Evolutionary conservation across 2,113 vertebrate species (phyloP), one percentile per base, ranked within the genome.

Genomic region (Corythornis cristatus): DNA sequence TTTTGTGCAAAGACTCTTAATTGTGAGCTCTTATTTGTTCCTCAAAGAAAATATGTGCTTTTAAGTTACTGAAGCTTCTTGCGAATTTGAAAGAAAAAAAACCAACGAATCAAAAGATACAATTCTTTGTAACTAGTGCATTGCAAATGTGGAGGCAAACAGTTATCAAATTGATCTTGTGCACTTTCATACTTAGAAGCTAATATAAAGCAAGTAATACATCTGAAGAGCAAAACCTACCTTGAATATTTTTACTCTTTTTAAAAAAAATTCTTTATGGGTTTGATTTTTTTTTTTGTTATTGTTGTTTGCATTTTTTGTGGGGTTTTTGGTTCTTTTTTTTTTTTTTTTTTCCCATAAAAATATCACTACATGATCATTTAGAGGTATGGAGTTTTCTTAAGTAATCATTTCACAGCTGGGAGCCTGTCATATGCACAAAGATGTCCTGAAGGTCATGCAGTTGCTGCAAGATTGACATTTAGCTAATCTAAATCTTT

Each of bases 401-500:
- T 50, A 75, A 65, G 37, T 51, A 79, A 51, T 85, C 8, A 31
- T 76, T 84, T 96, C 4, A 2, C 50, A 85, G 25, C 0, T 73
- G 42, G 9, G 64, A 51, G 28, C 68, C 74, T 95, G 71, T 84
- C 67, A 56, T 65, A 58, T 31, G 50, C 65, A 81, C 51, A 82
- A 45, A 87, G 50, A 90, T 94, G 89, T 93, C 81, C 89, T 92
- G 81, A 79, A 93, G 71, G 95, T 92, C 95, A 66, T 78, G 66
- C 70, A 76, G 73, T 93, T 88, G 57, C 61, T 87, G 57, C 1
- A 13, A 95, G 93, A 94, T 66, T 96, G 95, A 96, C 93, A 94
- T 94, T 96, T 95, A 93, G 60, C 93, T 96, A 91, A 96, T 94
- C 91, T 93, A 66, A 93, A 82, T 87, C 89, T 83, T 95, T 51